Evolutionary conservation across 2,888 invertebrate genomes (phyloP).

Genomic region (Sabatieria punctata): DNA sequence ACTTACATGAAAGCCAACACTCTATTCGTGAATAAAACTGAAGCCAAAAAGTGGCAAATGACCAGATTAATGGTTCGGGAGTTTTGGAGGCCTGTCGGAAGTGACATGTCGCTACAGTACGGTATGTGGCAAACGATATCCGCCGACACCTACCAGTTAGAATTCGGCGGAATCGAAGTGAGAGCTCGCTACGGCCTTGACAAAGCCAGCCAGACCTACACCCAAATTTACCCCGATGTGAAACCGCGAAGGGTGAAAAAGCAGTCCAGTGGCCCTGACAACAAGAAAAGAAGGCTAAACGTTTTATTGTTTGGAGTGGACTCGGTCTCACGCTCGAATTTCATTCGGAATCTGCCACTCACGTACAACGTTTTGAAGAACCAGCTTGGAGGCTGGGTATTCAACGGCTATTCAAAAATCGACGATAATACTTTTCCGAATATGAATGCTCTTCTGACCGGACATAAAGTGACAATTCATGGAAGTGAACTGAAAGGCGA

Average conservation of each 20-base stretch:
- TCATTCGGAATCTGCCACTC: conserved; percentile 25
- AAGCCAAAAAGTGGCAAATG: background rate
- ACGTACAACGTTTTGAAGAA: conserved; percentile 45
- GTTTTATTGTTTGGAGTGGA: conserved; percentile 31
- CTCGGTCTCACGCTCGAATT: conserved; percentile 29
- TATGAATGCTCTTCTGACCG: conserved; percentile 57
- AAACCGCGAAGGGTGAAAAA: background rate
- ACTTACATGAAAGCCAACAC: conserved; percentile 3
- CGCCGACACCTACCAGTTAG: too few species aligned
- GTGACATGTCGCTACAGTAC: conserved; percentile 1
- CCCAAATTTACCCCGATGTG: background rate
- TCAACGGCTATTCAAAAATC: conserved; percentile 74
- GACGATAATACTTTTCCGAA: conserved; percentile 85
- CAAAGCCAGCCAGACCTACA: too few species aligned
- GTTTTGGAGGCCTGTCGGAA: background rate
- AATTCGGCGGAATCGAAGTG: too few species aligned
- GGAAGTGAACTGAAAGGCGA: conserved; percentile 8
- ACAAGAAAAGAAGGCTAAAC: conserved; percentile 20
- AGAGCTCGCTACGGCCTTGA: too few species aligned
- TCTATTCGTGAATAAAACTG: background rate
- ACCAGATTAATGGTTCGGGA: background rate
- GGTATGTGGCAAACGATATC: background rate
- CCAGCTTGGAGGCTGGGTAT: conserved; percentile 51
- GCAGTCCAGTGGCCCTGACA: background rate
- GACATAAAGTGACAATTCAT: conserved; percentile 30